These are phyloP conservation scores for Ligdia adustata DNA, from an alignment of 2,888 invertebrate genomes.

Conservation along the genomic window DNA sequence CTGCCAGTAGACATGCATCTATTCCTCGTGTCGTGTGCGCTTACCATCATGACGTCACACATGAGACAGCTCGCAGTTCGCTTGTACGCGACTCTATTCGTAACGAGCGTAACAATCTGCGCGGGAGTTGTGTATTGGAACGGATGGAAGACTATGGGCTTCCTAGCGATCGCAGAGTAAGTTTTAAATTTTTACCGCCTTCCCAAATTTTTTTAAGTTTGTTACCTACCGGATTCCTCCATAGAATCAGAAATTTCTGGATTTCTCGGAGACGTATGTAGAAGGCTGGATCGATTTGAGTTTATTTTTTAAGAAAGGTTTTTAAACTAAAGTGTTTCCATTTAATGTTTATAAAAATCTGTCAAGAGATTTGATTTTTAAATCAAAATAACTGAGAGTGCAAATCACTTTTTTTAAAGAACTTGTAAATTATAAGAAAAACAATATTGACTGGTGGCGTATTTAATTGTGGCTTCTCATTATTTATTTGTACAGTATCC, in stretches of 20 bases:
- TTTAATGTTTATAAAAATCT: background rate
- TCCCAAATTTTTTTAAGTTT: background rate
- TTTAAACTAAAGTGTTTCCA: background rate
- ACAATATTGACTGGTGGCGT: background rate
- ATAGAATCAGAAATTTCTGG: background rate
- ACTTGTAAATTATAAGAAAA: background rate
- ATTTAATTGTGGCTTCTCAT: background rate
- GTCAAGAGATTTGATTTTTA: too few relatives aligned
- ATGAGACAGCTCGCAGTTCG: conserved; percentile 29
- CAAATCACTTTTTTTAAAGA: background rate
- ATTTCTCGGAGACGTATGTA: background rate
- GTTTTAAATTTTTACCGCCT: conserved; percentile 10
- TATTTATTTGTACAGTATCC: conserved; percentile 13
- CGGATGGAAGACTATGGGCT: background rate
- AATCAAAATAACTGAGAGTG: too few relatives aligned
- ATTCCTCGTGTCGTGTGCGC: conserved; percentile 35
- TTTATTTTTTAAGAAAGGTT: background rate
- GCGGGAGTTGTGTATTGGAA: conserved; percentile 29
- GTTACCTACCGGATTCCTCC: background rate
- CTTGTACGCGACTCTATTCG: conserved; percentile 27
- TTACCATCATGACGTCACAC: conserved; percentile 36
- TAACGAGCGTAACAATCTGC: conserved; percentile 21
- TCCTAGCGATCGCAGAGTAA: conserved; percentile 37
- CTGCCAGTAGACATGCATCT: conserved; percentile 41
- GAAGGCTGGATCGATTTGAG: background rate